Evolutionary conservation across 1,140 invertebrate genomes (phyloP), one percentile per base, ranked within the genome.

Genomic region (Brachystomella parvula): DNA sequence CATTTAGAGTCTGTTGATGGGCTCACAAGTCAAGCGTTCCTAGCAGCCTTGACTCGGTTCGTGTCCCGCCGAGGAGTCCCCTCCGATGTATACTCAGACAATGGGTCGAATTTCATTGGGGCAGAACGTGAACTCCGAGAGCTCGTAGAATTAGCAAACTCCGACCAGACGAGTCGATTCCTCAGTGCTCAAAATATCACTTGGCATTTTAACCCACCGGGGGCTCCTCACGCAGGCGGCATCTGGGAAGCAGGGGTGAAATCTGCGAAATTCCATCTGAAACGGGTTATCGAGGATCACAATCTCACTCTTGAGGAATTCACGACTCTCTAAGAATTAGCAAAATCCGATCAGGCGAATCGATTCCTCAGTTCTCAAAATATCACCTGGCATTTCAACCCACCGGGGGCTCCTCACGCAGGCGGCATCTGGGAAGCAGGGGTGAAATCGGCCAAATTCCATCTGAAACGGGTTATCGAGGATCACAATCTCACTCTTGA

Each of bases 1-100:
- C 79, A 79, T 76, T 76, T 76, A 73, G 80, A 75, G 78, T 67
- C 66, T 73, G 75, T 77, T 69, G 70, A 72, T 0, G 21, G 3
- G n/a, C 21, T n/a, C 32, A 30, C 9, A 12, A 59, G 30, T 29
- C 12, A 47, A 33, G 60, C 33, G 49, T 57, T 35, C 9, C 9
- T 53, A 19, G 66, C 75, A 6, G 71, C 76, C 3, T 64, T 81
- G 1, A 67, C 73, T n/a, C 63, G 3, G 49, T 53, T 53, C 24
- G 15, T 17, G 49, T 53, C 9, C 24, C 24, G 24, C 49, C 12
- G 12, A 15, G 24, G 49, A 53, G 49, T 33, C 15, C 70, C 30
- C 64, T 67, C 35, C 56, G 53, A n/a, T 61, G 21, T 6, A 29
- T 68, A 35, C 12, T 21, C 6, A 59, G 59, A 60, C 28, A 33